Base-by-base conservation (phyloP, 2,888 invertebrate species). In the Dysmachus trigonus region DNA sequence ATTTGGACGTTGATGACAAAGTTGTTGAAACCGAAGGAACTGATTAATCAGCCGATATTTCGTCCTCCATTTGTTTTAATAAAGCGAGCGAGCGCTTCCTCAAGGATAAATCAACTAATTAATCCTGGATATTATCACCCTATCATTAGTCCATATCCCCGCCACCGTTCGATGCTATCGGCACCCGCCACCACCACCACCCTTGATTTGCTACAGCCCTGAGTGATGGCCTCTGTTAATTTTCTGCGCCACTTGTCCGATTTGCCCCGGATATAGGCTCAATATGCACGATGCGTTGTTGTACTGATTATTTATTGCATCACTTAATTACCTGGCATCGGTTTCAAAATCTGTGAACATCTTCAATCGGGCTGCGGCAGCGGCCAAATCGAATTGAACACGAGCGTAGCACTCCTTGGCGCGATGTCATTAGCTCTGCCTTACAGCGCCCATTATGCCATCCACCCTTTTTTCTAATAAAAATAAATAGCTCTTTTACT, bases 311-410 rank as follows among this genome's bases (percentile, higher is more conserved):
- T 76, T 76, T 76, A 76, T 76, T 76, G 38, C 22, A 33, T 76
- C 76, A 18, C 41, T 33, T 76, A 76, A 76, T 76, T 73, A 73
- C 76, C 38, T 62, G 62, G 62, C 62, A 35, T 76, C 38, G 76
- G 33, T 22, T 38, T 18, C 76, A 76, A 76, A 74, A 38, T 22
- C 13, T 33, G 8, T 7, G 41, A 76, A 76, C 35, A n/a, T 33
- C 35, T 33, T 13, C 35, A n/a, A 73, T 73, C 15, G 18, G 33
- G 33, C 31, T 13, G n/a, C 33, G 22, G 38, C 18, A 13, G 0
- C 76, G 31, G 22, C 76, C 38, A 41, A 15, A 22, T 27, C 62
- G 62, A 13, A 62, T 0, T 2, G 53, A 53, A 18, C 22, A 2
- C n/a, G 1, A 53, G n/a, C 1, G 1, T 1, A 62, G 62, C 22